Percentiles rank a stretch among this genome's conserved stretches.
phyloP scores from a whole-genome alignment of 2,113 vertebrate species.

The Tiliqua scincoides region DNA sequence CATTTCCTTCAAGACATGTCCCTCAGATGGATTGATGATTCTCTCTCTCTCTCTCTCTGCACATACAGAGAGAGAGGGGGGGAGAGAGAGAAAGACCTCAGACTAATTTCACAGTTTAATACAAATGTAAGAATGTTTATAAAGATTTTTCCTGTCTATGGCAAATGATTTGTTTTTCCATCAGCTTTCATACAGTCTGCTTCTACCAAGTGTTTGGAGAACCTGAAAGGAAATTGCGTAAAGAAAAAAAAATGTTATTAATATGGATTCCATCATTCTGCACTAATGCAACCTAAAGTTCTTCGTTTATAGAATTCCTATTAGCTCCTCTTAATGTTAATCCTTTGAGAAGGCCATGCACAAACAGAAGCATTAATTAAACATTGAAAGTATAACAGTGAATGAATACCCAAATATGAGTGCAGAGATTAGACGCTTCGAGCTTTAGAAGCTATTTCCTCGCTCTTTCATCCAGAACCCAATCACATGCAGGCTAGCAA shows the following conservation, averaged over 20 bases:
- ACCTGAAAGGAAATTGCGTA: neutral
- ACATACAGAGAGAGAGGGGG: no score
- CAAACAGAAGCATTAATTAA: neutral
- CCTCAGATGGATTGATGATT: no score
- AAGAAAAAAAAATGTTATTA: neutral
- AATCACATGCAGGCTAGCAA: neutral
- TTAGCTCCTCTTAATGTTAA: neutral
- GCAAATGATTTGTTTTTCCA: no score
- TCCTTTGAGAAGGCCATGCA: neutral
- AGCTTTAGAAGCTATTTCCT: neutral
- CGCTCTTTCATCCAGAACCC: neutral
- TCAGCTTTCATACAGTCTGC: neutral
- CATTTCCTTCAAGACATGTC: no score
- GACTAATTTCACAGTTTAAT: neutral
- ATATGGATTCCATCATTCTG: neutral
- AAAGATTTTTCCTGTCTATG: neutral
- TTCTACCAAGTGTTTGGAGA: neutral
- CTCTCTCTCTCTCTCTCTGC: no score
- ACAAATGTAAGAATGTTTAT: neutral
- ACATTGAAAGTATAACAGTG: neutral
- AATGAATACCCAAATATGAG: neutral
- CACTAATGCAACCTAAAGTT: neutral
- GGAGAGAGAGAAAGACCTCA: no score
- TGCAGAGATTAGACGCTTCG: neutral
- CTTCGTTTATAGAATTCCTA: neutral